These are phyloP conservation scores for Ctenodactylus gundi DNA, from an alignment of 2,113 vertebrate genomes.

Conservation along the genomic window DNA sequence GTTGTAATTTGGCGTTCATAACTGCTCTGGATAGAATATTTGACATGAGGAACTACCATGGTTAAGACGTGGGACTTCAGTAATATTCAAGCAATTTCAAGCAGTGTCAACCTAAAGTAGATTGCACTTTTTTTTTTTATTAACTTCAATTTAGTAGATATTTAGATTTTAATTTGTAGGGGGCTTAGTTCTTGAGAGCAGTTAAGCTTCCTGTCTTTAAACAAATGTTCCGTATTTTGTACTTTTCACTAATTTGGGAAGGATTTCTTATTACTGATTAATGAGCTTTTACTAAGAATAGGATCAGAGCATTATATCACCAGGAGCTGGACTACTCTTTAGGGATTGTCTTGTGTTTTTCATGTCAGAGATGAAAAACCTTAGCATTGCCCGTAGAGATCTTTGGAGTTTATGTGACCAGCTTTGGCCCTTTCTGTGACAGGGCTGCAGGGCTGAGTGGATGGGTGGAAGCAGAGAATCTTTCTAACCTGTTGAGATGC, in stretches of 20 bases:
- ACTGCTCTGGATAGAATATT: constrained; percentile 46
- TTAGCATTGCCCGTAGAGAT: not conserved
- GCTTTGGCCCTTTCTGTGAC: not conserved
- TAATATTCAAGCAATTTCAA: not conserved
- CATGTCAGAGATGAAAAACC: constrained; percentile 37
- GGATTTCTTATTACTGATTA: constrained; percentile 77
- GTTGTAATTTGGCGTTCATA: not conserved
- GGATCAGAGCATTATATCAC: constrained; percentile 61
- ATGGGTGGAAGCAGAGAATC: not conserved
- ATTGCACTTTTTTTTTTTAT: constrained; percentile 57
- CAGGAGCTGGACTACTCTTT: constrained; percentile 37
- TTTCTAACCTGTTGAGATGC: not conserved
- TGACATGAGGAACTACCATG: not conserved
- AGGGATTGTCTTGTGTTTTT: constrained; percentile 41
- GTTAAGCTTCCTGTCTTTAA: constrained; percentile 43
- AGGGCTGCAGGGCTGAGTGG: not conserved
- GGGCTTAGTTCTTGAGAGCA: constrained; percentile 28
- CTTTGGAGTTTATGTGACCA: not conserved
- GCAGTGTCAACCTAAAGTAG: not conserved
- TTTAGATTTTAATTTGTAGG: constrained; percentile 67
- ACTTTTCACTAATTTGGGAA: constrained; percentile 67
- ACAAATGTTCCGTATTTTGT: constrained; percentile 61
- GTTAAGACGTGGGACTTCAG: not conserved
- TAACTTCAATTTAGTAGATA: constrained; percentile 65
- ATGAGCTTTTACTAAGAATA: constrained; percentile 78